These are phyloP conservation scores for Toxostoma redivivum DNA, from an alignment of 2,113 vertebrate species.

Conservation along the genomic window DNA sequence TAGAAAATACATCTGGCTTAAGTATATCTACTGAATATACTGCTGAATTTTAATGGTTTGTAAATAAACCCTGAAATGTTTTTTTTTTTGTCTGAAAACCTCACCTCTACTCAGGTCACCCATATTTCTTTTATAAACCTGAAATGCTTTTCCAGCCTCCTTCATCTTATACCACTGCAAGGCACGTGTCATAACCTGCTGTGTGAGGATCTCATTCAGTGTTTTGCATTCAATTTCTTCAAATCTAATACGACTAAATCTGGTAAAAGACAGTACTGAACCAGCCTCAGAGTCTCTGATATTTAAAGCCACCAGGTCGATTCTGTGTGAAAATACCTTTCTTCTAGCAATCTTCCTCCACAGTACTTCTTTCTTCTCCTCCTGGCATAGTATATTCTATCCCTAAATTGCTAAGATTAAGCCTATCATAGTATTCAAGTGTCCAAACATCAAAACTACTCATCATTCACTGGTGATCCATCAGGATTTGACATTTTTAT, in stretches of 20 bases:
- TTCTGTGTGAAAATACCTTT: background rate
- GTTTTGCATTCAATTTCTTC: background rate
- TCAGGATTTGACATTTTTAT: background rate
- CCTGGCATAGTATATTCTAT: background rate
- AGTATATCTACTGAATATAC: background rate
- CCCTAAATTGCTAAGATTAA: background rate
- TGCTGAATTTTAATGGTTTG: background rate
- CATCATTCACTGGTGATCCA: background rate
- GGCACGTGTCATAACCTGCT: background rate
- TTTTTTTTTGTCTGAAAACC: background rate
- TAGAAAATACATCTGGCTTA: background rate
- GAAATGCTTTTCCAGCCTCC: background rate
- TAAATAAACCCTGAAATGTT: background rate
- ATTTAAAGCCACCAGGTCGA: background rate
- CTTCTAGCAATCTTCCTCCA: background rate
- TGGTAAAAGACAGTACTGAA: background rate
- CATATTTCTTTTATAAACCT: background rate
- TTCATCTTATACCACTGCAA: background rate
- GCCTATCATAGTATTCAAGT: background rate
- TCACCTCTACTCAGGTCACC: fast-evolving
- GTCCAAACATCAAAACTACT: background rate
- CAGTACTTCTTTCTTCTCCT: background rate
- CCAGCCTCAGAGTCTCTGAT: background rate
- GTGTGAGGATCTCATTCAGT: background rate
- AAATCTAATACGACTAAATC: background rate